phyloP scores from a whole-genome alignment of 2,797 vertebrate species.

The Zalophus californianus region DNA sequence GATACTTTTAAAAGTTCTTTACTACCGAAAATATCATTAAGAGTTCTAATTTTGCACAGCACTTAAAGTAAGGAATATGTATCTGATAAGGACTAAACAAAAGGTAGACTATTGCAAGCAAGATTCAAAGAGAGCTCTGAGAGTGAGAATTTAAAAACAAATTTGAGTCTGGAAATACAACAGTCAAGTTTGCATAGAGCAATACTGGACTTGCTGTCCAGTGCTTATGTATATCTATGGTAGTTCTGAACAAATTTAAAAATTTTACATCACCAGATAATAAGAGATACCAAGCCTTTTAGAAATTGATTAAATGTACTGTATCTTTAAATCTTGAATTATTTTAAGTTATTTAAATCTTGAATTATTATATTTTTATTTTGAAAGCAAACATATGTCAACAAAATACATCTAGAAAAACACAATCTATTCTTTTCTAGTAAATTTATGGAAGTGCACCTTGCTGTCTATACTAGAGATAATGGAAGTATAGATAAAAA shows the following conservation, averaged over 20 bases:
- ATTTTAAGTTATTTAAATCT: background rate
- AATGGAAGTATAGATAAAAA: background rate
- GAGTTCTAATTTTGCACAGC: background rate
- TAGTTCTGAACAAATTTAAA: background rate
- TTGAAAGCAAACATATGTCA: background rate
- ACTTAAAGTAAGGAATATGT: background rate
- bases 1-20: background rate
- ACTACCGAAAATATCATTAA: background rate
- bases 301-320: background rate
- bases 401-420: background rate
- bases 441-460: background rate
- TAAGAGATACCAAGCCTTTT: background rate
- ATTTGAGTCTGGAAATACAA: background rate
- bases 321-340: background rate
- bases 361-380: background rate
- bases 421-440: background rate
- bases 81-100: background rate
- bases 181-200: background rate
- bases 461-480: background rate
- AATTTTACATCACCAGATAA: background rate
- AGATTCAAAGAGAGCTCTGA: background rate
- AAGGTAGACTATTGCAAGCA: background rate
- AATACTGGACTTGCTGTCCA: background rate
- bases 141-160: background rate
- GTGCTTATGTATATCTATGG: background rate